These are phyloP conservation scores for Melanostoma mellinum DNA, from an alignment of 2,888 invertebrate genomes.

Conservation along the genomic window DNA sequence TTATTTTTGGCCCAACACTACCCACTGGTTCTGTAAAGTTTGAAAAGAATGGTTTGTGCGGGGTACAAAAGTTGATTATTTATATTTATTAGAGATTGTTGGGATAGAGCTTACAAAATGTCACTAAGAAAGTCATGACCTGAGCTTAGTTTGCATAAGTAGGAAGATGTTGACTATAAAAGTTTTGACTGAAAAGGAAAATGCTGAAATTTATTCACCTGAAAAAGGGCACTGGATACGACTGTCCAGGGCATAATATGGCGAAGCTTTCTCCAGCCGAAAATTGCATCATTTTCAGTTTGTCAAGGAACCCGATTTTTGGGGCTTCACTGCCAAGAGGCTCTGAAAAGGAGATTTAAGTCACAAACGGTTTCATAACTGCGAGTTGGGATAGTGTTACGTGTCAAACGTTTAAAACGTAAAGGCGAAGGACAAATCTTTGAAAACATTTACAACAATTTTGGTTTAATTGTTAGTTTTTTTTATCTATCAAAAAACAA, in stretches of 20 bases:
- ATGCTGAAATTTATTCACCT: slow-evolving; percentile 82
- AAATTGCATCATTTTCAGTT: slow-evolving; percentile 67
- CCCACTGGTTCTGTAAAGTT: slow-evolving; percentile 81
- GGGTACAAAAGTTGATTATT: neutral
- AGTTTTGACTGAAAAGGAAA: neutral
- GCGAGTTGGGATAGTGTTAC: too few species aligned
- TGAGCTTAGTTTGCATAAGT: too few species aligned
- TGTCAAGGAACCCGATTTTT: slow-evolving; percentile 62
- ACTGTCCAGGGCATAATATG: slow-evolving; percentile 87
- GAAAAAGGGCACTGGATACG: slow-evolving; percentile 88
- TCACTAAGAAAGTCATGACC: too few species aligned
- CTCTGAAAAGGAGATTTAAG: slow-evolving; percentile 30
- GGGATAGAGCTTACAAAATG: slow-evolving; percentile 31
- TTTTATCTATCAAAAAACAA: too few species aligned
- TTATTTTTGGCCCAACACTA: slow-evolving; percentile 85
- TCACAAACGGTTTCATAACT: too few species aligned
- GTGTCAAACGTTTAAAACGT: too few species aligned
- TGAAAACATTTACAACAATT: too few species aligned
- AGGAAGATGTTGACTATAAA: too few species aligned
- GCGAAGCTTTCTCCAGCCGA: slow-evolving; percentile 57
- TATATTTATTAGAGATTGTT: slow-evolving; percentile 23
- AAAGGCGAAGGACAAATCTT: too few species aligned
- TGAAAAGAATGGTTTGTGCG: neutral
- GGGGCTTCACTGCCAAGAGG: slow-evolving; percentile 66
- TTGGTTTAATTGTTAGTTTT: too few species aligned